Base-by-base conservation (phyloP, 2,113 vertebrate genomes). In the Penelope pileata region DNA sequence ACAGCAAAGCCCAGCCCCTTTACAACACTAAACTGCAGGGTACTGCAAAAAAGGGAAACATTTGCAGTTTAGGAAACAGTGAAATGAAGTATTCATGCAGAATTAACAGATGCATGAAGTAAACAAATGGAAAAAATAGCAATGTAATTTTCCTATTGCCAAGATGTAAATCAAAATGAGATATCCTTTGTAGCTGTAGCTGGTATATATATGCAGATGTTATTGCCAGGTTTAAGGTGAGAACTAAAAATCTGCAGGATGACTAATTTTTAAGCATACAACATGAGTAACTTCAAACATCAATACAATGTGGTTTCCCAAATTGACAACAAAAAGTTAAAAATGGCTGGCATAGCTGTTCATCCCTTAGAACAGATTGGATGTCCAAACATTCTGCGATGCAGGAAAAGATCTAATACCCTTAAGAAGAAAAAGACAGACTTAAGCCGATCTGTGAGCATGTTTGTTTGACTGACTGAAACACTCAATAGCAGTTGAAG, bases 401-500 rank as follows among this genome's bases (percentile, higher is more conserved):
- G 36, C 51, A 83, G 48, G 43, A 75, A 72, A 90, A 70, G 45
- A n/a, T 67, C 77, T 64, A 67, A 30, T 64, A 51, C 50, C 16
- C 32, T 83, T 45, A 77, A 42, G 36, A 79, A 29, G 80, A 79
- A 60, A 89, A 87, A 60, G 87, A 75, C 64, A 54, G 69, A 88
- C 56, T 90, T 83, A 59, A 92, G 90, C 78, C 64, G 40, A n/a
- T 54, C 68, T 56, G 51, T 42, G 64, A 83, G 77, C 68, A 29
- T 73, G 81, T 91, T 91, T 88, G 56, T 91, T 90, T 94, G 68
- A 77, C 72, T 94, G 53, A 91, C 23, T 87, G 82, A 94, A 90
- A 48, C 80, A 63, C 81, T 96, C 91, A 81, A 81, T 95, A 63
- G 60, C 30, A 81, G 26, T 51, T 88, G 63, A 85, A 83, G 23